phyloP scores from a whole-genome alignment of 2,797 vertebrate genomes.

The Nasua narica region DNA sequence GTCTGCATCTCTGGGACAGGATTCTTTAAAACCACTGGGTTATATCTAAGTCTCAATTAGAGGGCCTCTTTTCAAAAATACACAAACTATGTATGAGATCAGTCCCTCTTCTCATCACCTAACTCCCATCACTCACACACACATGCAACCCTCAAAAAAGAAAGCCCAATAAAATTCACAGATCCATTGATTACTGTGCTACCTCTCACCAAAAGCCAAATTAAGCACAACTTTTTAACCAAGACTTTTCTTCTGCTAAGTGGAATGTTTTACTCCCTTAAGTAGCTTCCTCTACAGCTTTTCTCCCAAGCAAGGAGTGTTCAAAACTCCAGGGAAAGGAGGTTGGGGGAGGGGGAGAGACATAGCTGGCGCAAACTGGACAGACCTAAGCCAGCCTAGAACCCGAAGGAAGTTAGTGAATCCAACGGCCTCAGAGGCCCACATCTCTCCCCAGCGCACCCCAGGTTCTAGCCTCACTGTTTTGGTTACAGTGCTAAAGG shows the following conservation, averaged over 20 bases:
- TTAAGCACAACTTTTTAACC: slow-evolving; percentile 65
- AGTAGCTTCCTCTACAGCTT: slow-evolving; percentile 24
- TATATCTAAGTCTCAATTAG: slow-evolving; percentile 31
- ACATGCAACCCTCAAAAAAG: neutral
- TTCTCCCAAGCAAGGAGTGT: slow-evolving; percentile 2
- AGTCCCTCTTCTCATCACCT: neutral
- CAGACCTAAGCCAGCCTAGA: slow-evolving; percentile 33
- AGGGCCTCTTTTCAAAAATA: neutral
- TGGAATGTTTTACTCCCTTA: slow-evolving; percentile 81
- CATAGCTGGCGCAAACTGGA: slow-evolving; percentile 49
- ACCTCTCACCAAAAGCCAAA: slow-evolving; percentile 62
- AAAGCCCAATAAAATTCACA: slow-evolving; percentile 6
- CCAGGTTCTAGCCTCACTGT: slow-evolving; percentile 54
- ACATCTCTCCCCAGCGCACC: slow-evolving; percentile 22
- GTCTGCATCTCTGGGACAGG: slow-evolving; percentile 53
- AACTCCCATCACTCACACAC: neutral
- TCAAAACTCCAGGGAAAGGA: neutral
- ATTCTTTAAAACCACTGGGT: slow-evolving; percentile 63
- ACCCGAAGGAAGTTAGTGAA: slow-evolving; percentile 32
- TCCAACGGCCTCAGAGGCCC: neutral
- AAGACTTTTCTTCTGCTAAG: slow-evolving; percentile 72
- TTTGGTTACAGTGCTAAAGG: slow-evolving; percentile 72
- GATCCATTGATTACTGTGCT: slow-evolving; percentile 9
- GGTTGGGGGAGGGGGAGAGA: neutral
- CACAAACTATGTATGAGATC: neutral